Percentiles rank a stretch among this genome's conserved stretches.
phyloP scores from a whole-genome alignment of 2,888 invertebrate genomes.

The Cactoblastis cactorum region DNA sequence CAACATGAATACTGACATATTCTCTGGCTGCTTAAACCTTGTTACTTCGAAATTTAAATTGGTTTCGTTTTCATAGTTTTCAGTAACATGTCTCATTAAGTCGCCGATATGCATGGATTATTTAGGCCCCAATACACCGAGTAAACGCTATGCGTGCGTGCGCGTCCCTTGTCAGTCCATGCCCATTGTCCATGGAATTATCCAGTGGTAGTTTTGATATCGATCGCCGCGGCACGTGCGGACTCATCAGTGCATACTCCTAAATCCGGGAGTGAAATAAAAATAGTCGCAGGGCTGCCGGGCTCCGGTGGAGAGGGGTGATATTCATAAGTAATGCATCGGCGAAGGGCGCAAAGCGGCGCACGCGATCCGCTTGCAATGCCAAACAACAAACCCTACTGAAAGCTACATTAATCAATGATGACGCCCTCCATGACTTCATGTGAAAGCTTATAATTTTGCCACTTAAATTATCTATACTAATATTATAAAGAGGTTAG shows the following conservation, averaged over 20 bases:
- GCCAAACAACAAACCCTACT: constrained; percentile 51
- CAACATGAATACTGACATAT: neutral
- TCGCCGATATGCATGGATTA: constrained; percentile 6
- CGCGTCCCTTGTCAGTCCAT: constrained; percentile 7
- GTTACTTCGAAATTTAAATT: neutral
- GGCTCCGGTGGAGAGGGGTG: constrained; percentile 32
- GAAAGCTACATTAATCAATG: constrained; percentile 51
- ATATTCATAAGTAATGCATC: constrained; percentile 76
- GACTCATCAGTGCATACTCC: constrained; percentile 55
- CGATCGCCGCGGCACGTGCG: constrained; percentile 44
- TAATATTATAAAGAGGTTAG: no score
- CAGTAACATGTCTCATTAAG: constrained; percentile 10
- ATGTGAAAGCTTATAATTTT: neutral
- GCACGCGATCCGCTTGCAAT: constrained; percentile 63
- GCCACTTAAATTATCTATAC: neutral
- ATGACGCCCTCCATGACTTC: constrained; percentile 30
- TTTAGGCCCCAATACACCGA: constrained; percentile 7
- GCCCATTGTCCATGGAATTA: constrained; percentile 17
- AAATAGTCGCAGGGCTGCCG: constrained; percentile 48
- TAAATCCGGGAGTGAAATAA: constrained; percentile 63
- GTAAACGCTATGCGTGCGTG: constrained; percentile 9
- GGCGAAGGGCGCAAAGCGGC: constrained; percentile 60
- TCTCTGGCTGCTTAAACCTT: neutral
- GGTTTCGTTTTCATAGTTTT: neutral
- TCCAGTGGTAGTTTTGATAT: constrained; percentile 42